Evolutionary conservation across 2,888 invertebrate genomes (phyloP).

Genomic region (Spatulosminthurus flaviceps): DNA sequence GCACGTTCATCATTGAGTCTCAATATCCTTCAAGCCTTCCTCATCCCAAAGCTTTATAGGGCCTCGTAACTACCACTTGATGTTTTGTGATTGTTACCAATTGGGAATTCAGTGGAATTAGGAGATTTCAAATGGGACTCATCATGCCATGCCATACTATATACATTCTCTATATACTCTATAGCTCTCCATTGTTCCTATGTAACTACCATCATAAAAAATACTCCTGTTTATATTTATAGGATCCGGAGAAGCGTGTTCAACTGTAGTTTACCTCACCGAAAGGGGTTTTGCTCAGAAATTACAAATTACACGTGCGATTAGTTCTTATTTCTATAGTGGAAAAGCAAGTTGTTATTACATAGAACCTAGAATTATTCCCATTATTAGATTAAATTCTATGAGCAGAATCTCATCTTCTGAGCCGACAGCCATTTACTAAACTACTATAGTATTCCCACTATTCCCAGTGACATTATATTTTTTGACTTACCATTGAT

Average conservation of each 20-base stretch:
- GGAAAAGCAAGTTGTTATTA: neutral
- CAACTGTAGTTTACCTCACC: neutral
- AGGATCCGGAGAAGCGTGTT: neutral
- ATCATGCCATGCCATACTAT: too few relatives aligned
- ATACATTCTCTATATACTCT: too few relatives aligned
- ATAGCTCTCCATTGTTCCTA: too few relatives aligned
- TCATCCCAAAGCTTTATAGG: too few relatives aligned
- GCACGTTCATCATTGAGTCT: too few relatives aligned
- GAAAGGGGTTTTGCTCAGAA: neutral
- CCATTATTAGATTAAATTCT: slow-evolving; percentile 9
- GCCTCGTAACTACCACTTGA: neutral
- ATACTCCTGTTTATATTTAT: too few relatives aligned
- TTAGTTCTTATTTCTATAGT: neutral
- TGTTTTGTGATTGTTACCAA: slow-evolving; percentile 1
- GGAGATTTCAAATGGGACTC: neutral
- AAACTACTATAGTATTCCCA: too few relatives aligned
- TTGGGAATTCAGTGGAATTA: neutral
- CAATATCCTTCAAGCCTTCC: too few relatives aligned
- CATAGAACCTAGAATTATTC: neutral
- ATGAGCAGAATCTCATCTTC: neutral
- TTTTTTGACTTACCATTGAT: too few relatives aligned
- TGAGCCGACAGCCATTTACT: too few relatives aligned
- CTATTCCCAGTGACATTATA: neutral
- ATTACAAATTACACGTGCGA: slow-evolving; percentile 12
- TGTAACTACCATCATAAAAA: too few relatives aligned